Evolutionary conservation across 2,888 invertebrate genomes (phyloP).

Genomic region (Pammene fasciana): DNA sequence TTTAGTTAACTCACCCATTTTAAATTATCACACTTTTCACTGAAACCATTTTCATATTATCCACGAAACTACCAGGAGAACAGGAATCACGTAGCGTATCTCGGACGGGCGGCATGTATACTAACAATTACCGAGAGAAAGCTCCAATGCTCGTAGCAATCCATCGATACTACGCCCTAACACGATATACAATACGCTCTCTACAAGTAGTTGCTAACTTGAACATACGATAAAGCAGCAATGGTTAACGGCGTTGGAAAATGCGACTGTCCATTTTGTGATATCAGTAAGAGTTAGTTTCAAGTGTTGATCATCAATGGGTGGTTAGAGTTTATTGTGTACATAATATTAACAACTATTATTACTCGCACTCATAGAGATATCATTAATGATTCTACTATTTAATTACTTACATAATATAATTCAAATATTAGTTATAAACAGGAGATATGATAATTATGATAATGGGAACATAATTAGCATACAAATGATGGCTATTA

Average conservation of each 20-base stretch:
- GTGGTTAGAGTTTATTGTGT: slow-evolving; percentile 15
- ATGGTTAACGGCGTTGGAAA: neutral
- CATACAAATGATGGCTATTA: too few relatives aligned
- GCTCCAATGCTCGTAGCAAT: neutral
- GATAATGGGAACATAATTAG: too few relatives aligned
- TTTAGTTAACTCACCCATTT: slow-evolving; percentile 40
- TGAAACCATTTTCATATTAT: slow-evolving; percentile 28
- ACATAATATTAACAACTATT: slow-evolving; percentile 6
- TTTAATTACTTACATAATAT: neutral
- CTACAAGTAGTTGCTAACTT: neutral
- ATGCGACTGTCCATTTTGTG: neutral
- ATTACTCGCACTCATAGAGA: neutral
- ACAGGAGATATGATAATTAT: too few relatives aligned
- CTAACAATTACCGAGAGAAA: slow-evolving; percentile 48
- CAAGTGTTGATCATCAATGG: slow-evolving; percentile 24
- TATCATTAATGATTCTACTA: neutral
- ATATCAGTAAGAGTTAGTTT: slow-evolving; percentile 14
- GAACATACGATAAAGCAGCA: neutral
- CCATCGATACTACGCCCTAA: neutral
- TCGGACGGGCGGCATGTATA: slow-evolving; percentile 53
- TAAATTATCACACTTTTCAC: slow-evolving; percentile 22
- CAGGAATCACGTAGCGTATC: slow-evolving; percentile 58
- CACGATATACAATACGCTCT: slow-evolving; percentile 15
- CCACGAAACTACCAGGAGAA: slow-evolving; percentile 51
- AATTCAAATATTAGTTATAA: too few relatives aligned